These are phyloP conservation scores for Frankliniella intonsa DNA, from an alignment of 2,888 invertebrate species.

Conservation along the genomic window DNA sequence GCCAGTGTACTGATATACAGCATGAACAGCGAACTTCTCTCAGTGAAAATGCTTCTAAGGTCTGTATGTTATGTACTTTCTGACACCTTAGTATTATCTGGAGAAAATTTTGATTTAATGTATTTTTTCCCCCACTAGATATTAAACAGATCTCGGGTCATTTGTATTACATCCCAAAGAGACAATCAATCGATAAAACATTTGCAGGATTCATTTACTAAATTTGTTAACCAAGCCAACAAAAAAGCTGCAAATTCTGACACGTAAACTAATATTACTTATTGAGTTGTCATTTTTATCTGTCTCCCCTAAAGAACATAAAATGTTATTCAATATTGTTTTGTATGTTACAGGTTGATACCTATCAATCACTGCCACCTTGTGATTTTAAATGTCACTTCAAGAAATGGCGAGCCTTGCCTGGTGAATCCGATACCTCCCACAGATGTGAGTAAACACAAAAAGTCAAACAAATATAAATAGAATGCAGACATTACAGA, in stretches of 20 bases:
- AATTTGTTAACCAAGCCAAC: constrained; percentile 76
- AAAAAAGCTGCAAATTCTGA: constrained; percentile 59
- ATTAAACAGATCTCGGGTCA: constrained; percentile 69
- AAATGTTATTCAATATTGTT: not conserved
- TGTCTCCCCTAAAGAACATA: constrained; percentile 31
- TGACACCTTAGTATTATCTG: not conserved
- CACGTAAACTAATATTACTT: constrained; percentile 50
- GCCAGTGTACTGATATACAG: constrained; percentile 76
- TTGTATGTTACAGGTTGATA: constrained; percentile 48
- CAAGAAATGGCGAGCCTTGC: constrained; percentile 56
- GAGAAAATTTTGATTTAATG: constrained; percentile 40
- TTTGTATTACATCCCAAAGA: constrained; percentile 84
- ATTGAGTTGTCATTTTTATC: constrained; percentile 28
- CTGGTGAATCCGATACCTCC: constrained; percentile 40
- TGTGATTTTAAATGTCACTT: constrained; percentile 83
- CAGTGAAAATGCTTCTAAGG: constrained; percentile 48
- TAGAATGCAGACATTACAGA: constrained; percentile 28
- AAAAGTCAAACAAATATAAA: constrained; percentile 42
- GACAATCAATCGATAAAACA: constrained; percentile 83
- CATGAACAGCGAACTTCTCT: constrained; percentile 52
- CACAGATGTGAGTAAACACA: constrained; percentile 44
- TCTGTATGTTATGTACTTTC: constrained; percentile 37
- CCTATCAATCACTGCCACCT: constrained; percentile 84
- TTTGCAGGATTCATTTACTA: constrained; percentile 80
- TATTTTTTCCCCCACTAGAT: constrained; percentile 41